Percentiles rank a stretch among this genome's conserved stretches.
phyloP scores from a whole-genome alignment of 1,140 invertebrate genomes.

The Telenomus remus region DNA sequence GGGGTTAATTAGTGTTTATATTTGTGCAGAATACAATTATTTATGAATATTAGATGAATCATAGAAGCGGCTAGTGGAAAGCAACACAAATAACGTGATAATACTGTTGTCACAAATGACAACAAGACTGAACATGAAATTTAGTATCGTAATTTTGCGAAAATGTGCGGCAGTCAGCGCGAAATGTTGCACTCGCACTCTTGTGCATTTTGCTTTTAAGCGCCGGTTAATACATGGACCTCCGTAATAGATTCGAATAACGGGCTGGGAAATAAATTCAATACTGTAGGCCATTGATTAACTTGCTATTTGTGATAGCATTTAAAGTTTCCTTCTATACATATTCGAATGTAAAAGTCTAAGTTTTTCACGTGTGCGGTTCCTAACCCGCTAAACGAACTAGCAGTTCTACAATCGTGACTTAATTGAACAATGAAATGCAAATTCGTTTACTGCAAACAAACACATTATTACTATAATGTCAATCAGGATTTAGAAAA shows the following conservation, averaged over 20 bases:
- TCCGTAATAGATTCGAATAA: slow-evolving; percentile 38
- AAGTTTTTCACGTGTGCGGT: too few relatives aligned
- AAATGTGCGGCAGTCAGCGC: slow-evolving; percentile 11
- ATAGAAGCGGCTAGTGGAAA: too few relatives aligned
- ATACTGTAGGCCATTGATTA: slow-evolving; percentile 28
- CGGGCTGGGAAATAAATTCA: slow-evolving; percentile 36
- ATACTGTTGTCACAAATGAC: slow-evolving; percentile 11
- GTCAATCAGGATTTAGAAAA: slow-evolving; percentile 55
- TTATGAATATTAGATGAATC: too few relatives aligned
- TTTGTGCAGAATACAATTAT: too few relatives aligned
- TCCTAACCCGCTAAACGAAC: background rate
- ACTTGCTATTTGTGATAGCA: slow-evolving; percentile 1
- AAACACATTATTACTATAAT: slow-evolving; percentile 56
- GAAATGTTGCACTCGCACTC: slow-evolving; percentile 18
- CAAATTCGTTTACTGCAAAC: slow-evolving; percentile 53
- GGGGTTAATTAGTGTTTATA: too few relatives aligned
- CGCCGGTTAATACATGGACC: too few relatives aligned
- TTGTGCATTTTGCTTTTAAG: background rate
- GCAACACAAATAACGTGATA: slow-evolving; percentile 34
- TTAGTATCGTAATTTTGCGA: background rate
- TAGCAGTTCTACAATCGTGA: slow-evolving; percentile 25
- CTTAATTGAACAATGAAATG: slow-evolving; percentile 55
- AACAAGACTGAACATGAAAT: background rate
- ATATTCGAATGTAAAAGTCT: background rate
- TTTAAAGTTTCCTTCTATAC: background rate